phyloP scores from a whole-genome alignment of 2,888 invertebrate species.

The Sarcophaga rosellei region DNA sequence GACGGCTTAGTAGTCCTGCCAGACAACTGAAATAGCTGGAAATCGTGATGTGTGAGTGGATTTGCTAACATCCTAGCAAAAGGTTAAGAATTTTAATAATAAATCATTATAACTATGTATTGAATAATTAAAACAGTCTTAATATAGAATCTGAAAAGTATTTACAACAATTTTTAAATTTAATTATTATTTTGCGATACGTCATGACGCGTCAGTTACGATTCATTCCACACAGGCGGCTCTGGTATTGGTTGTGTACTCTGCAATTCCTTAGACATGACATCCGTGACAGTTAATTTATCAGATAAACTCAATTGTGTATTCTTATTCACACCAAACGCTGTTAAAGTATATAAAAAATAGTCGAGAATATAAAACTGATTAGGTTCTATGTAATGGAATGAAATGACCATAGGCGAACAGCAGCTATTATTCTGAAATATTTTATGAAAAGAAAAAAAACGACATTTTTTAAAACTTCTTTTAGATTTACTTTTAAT shows the following conservation, averaged over 20 bases:
- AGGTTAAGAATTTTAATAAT: no score
- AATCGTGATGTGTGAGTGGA: no score
- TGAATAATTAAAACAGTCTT: no score
- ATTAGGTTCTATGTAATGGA: constrained; percentile 95
- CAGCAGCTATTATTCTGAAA: constrained; percentile 92
- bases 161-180: no score
- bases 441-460: background rate
- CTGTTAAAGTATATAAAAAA: constrained; percentile 93
- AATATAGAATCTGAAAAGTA: no score
- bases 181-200: no score
- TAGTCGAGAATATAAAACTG: constrained; percentile 98
- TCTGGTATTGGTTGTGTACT: constrained; percentile 12
- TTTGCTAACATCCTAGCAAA: no score
- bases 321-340: constrained; percentile 82
- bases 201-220: no score
- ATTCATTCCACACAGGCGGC: background rate
- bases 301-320: constrained; percentile 59
- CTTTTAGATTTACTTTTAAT: background rate
- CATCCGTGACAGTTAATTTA: constrained; percentile 37
- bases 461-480: no score
- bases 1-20: no score
- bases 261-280: constrained; percentile 9
- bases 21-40: no score
- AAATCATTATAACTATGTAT: no score
- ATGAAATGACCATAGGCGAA: constrained; percentile 95